Conservation (phyloP, 2,797 vertebrate genomes). For the Bradypodion pumilum region DNA sequence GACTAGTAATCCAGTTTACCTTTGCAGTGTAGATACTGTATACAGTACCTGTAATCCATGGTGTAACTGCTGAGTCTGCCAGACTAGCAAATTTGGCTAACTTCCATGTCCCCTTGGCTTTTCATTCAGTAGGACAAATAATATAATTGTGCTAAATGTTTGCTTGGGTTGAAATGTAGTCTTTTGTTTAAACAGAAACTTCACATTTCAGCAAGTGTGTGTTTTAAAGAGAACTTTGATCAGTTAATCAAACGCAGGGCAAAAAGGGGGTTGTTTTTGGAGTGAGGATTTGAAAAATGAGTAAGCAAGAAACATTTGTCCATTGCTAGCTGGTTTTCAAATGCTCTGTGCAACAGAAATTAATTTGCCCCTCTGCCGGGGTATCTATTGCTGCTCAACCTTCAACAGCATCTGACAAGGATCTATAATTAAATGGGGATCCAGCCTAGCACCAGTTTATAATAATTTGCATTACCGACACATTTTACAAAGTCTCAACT, state of each 20-base stretch:
- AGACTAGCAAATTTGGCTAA: neutral
- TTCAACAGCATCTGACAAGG: slow-evolving; percentile 47
- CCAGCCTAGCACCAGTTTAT: slow-evolving; percentile 48
- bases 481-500: slow-evolving; percentile 46
- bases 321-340: slow-evolving; percentile 41
- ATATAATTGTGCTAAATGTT: slow-evolving; percentile 44
- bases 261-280: neutral
- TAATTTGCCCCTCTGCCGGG: neutral
- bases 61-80: slow-evolving; percentile 4
- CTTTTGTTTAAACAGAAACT: slow-evolving; percentile 24
- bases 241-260: neutral
- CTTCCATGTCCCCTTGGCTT: slow-evolving; percentile 41
- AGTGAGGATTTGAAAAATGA: slow-evolving; percentile 1
- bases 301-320: slow-evolving; percentile 19
- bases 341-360: slow-evolving; percentile 1
- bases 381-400: neutral
- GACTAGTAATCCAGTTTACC: neutral
- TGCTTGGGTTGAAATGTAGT: slow-evolving; percentile 43
- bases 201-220: slow-evolving; percentile 51
- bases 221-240: slow-evolving; percentile 50
- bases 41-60: too few species aligned
- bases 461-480: slow-evolving; percentile 44
- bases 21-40: slow-evolving; percentile 4
- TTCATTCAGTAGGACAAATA: slow-evolving; percentile 41
- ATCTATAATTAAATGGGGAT: slow-evolving; percentile 47